Evolutionary conservation across 2,113 vertebrate genomes (phyloP).

Genomic region (Oreocharis arfaki): DNA sequence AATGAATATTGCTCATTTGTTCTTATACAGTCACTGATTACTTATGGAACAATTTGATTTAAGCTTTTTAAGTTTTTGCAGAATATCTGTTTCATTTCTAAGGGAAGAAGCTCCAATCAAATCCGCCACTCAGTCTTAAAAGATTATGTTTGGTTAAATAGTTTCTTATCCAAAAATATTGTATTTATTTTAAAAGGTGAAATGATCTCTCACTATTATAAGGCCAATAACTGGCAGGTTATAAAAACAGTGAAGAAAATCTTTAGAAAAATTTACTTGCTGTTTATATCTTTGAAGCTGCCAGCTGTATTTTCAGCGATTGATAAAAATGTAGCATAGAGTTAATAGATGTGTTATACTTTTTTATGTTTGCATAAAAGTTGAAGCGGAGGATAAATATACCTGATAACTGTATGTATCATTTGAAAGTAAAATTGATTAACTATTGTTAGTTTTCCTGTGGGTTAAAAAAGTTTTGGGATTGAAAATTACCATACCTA

Average conservation of each 20-base stretch:
- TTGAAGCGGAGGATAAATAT: background rate
- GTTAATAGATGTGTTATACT: background rate
- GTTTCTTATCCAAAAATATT: background rate
- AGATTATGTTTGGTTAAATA: background rate
- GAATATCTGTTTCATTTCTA: background rate
- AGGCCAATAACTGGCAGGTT: background rate
- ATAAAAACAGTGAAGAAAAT: background rate
- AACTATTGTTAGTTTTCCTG: background rate
- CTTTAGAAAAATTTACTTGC: background rate
- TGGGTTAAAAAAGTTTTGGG: background rate
- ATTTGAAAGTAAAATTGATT: background rate
- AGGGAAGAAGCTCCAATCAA: background rate
- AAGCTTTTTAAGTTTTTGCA: background rate
- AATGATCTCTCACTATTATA: background rate
- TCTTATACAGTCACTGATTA: background rate
- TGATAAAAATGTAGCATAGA: background rate
- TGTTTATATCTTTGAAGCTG: background rate
- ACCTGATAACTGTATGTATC: background rate
- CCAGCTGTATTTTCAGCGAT: background rate
- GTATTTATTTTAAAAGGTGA: background rate
- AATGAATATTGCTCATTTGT: background rate
- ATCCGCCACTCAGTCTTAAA: background rate
- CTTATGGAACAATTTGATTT: background rate
- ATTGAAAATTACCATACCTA: background rate
- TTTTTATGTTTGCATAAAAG: background rate